Percentiles rank a stretch among this genome's conserved stretches.
Conservation (phyloP, 2,888 invertebrate species). For the Beris chalybata region DNA sequence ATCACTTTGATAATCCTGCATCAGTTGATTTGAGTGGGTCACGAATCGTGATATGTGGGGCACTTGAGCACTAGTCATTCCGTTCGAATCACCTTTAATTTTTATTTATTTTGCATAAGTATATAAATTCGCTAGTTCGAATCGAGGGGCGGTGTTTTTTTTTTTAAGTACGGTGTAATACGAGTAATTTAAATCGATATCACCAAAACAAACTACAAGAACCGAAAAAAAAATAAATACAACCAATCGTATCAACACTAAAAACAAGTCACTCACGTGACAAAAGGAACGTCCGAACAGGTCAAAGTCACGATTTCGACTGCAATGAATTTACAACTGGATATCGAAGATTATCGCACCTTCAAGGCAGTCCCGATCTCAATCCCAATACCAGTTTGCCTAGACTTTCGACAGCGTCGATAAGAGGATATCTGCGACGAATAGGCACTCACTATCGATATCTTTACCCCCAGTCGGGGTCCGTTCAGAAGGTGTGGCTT, state of each 20-base stretch:
- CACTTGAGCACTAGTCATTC: constrained; percentile 55
- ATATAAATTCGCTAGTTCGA: too few relatives aligned
- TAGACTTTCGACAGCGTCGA: too few relatives aligned
- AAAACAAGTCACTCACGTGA: too few relatives aligned
- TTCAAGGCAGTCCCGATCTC: neutral
- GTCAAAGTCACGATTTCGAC: constrained; percentile 37
- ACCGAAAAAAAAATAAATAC: too few relatives aligned
- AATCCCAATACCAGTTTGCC: neutral
- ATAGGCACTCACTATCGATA: constrained; percentile 20
- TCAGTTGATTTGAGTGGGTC: constrained; percentile 45
- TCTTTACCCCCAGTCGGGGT: constrained; percentile 9
- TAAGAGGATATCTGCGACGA: constrained; percentile 12
- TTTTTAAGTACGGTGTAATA: too few relatives aligned
- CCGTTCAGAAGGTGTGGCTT: neutral
- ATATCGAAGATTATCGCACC: constrained; percentile 18
- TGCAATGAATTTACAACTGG: constrained; percentile 16
- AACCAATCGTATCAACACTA: too few relatives aligned
- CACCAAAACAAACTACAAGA: too few relatives aligned
- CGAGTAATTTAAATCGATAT: too few relatives aligned
- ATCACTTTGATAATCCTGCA: constrained; percentile 50
- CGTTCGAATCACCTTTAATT: too few relatives aligned
- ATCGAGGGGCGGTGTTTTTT: too few relatives aligned
- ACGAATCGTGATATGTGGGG: constrained; percentile 52
- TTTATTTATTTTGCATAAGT: too few relatives aligned
- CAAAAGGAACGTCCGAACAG: constrained; percentile 28